Percentiles rank a stretch among this genome's conserved stretches.
Evolutionary conservation across 2,113 vertebrate genomes (phyloP).

Genomic region (Microcebus lehilahytsara): DNA sequence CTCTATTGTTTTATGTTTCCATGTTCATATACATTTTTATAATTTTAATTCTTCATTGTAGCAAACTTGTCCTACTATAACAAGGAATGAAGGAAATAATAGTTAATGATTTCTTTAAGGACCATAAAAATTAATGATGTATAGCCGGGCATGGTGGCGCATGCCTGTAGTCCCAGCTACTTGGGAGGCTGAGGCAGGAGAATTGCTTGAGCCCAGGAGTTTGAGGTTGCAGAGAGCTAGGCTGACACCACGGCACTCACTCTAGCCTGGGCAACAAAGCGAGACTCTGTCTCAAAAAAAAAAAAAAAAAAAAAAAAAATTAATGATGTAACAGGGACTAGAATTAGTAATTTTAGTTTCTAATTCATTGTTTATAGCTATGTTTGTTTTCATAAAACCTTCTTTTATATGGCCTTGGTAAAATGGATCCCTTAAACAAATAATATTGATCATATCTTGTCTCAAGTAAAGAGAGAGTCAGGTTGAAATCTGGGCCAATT

Average conservation of each 20-base stretch:
- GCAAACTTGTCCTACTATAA: neutral
- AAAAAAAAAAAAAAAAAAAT: too few species aligned
- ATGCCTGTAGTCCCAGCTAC: too few species aligned
- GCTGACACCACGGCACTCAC: too few species aligned
- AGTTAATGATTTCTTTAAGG: conserved; percentile 22
- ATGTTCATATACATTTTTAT: neutral
- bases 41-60: conserved; percentile 26
- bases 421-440: neutral
- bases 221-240: too few species aligned
- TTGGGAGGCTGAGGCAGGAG: too few species aligned
- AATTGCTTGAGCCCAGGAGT: too few species aligned
- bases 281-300: too few species aligned
- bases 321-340: neutral
- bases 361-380: neutral
- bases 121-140: neutral
- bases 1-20: neutral
- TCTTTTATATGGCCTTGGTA: neutral
- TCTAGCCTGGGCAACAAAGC: too few species aligned
- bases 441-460: neutral
- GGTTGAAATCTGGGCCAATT: neutral
- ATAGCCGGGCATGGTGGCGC: too few species aligned
- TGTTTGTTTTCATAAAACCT: neutral
- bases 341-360: neutral
- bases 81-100: neutral
- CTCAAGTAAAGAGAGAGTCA: neutral